Evolutionary conservation across 30 jellyfish, hydroid and myxozoan genomes (phyloP).

Genomic region (Mastigias papua): DNA sequence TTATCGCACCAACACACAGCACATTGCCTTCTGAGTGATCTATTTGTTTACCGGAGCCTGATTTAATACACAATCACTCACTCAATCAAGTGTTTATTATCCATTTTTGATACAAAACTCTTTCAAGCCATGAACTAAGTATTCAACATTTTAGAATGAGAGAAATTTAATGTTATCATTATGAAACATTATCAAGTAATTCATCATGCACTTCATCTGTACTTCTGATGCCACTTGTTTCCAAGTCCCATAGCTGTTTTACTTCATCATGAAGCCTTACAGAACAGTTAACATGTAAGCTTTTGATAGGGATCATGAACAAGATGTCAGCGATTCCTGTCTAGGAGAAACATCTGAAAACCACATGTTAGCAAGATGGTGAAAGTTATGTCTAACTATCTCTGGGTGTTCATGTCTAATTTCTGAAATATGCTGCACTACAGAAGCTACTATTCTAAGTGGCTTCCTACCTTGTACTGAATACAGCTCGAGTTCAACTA

Average conservation of each 20-base stretch:
- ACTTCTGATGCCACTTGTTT: constrained; percentile 47
- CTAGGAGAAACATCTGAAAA: constrained; percentile 39
- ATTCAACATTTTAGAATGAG: too few species aligned
- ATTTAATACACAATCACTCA: too few species aligned
- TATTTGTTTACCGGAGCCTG: too few species aligned
- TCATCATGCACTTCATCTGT: constrained; percentile 66
- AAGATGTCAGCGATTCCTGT: constrained; percentile 21
- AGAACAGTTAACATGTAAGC: constrained; percentile 2
- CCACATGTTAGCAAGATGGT: neutral
- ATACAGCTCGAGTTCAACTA: neutral
- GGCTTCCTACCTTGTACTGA: constrained; percentile 16
- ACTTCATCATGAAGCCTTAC: constrained; percentile 5
- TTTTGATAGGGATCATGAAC: neutral
- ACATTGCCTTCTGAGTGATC: too few species aligned
- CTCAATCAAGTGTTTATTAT: too few species aligned
- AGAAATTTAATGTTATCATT: too few species aligned
- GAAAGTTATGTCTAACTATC: constrained; percentile 8
- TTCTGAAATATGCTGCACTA: constrained; percentile 33
- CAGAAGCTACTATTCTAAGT: constrained; percentile 12
- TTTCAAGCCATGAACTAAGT: too few species aligned
- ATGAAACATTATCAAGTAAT: constrained; percentile 28
- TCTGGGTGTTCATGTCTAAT: constrained; percentile 40
- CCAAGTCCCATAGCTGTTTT: constrained; percentile 59
- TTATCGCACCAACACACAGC: too few species aligned
- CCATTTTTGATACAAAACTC: too few species aligned